Base-by-base conservation (phyloP, 1,140 invertebrate species). In the Aporrectodea caliginosa region DNA sequence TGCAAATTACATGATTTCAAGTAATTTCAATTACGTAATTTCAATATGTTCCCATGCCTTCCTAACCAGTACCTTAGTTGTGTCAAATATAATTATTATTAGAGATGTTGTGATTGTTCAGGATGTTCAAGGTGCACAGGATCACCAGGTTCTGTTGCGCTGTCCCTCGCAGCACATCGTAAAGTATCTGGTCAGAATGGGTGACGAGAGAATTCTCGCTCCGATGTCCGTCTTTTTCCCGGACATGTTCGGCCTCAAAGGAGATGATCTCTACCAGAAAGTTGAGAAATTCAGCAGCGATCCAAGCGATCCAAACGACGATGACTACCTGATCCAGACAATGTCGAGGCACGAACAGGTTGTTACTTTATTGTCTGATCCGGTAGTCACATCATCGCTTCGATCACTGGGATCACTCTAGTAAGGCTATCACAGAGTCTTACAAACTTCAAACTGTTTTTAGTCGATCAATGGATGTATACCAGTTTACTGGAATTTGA, bases 271-370 rank as follows among this genome's bases (percentile, higher is more conserved):
- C 16, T 30, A 35, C 31, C 6, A 72, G n/a, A 72, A 72, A 29
- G 33, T 30, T 1, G 77, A 73, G 71, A 81, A 78, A 73, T 92
- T 92, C 79, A 90, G 91, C 33, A 93, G 95, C 73, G 94, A 97
- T 86, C 91, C 94, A 1, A 94, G 96, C 88, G 96, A 98, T 90
- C 95, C 95, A 14, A 94, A 95, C 87, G 96, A 98, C 91, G 94
- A 94, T 73, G 93, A 93, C 86, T 98, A 95, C 86, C 88, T 98
- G 1, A 79, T 84, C 29, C 87, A 88, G 78, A 87, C 85, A 75
- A 81, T 35, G 35, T 73, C 82, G 34, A 75, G 75, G 58, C 74
- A 82, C 34, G 80, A 83, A 68, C 74, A 79, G 70, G 80, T 43
- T 78, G 69, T 72, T 16, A 43, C 75, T 22, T n/a, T 35, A 76